A percentile compares a stretch with the other conserved stretches of the same genome.
These are phyloP conservation scores for Siniperca scherzeri DNA, from an alignment of 2,797 vertebrate genomes.

Conservation along the genomic window DNA sequence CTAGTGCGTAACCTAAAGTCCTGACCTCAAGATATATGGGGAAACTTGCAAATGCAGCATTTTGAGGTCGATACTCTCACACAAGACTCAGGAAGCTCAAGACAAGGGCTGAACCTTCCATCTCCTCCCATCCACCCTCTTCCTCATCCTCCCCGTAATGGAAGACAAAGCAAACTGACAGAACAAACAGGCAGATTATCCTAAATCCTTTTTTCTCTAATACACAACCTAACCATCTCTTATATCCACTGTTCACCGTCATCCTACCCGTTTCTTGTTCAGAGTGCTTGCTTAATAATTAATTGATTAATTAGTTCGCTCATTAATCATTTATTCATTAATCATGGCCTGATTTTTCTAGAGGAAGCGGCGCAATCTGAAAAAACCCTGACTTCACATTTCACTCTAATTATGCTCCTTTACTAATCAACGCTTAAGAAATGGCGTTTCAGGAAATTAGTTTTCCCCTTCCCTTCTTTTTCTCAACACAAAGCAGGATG, in stretches of 20 bases:
- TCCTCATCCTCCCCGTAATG: constrained; percentile 50
- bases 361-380: constrained; percentile 85
- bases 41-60: constrained; percentile 47
- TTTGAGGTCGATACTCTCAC: constrained; percentile 50
- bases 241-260: constrained; percentile 75
- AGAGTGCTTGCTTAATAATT: constrained; percentile 88
- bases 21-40: constrained; percentile 29
- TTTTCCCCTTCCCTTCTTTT: constrained; percentile 74
- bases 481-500: constrained; percentile 81
- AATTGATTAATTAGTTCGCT: constrained; percentile 89
- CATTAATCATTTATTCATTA: constrained; percentile 91
- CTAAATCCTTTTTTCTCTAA: constrained; percentile 65
- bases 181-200: constrained; percentile 77
- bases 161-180: constrained; percentile 76
- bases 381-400: constrained; percentile 88
- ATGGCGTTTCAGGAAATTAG: constrained; percentile 87
- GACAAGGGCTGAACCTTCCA: constrained; percentile 43
- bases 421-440: constrained; percentile 88
- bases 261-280: constrained; percentile 79
- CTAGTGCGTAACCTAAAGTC: constrained; percentile 29
- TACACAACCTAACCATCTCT: constrained; percentile 67
- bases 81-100: constrained; percentile 56
- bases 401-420: constrained; percentile 88
- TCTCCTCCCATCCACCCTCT: constrained; percentile 51
- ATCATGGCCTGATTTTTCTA: constrained; percentile 88